A percentile compares a stretch with the other conserved stretches of the same genome.
Conservation (phyloP, 2,113 vertebrate genomes). For the Hydrolagus affinis region DNA sequence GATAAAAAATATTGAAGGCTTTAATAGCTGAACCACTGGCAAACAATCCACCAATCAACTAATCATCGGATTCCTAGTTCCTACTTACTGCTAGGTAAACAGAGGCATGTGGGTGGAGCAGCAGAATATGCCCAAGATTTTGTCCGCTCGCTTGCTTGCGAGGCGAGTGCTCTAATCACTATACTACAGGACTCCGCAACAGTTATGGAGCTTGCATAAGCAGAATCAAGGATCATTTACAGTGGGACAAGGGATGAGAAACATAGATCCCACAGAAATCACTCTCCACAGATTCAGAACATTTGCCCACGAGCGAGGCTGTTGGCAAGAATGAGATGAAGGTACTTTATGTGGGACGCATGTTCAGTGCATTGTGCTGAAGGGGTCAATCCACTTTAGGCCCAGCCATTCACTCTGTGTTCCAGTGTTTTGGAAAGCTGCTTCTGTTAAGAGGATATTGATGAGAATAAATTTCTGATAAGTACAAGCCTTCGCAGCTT, state of each 20-base stretch:
- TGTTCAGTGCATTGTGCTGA: slow-evolving; percentile 19
- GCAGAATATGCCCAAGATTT: too few relatives aligned
- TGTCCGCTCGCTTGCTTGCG: too few relatives aligned
- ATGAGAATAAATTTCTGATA: slow-evolving; percentile 31
- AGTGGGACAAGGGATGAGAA: neutral
- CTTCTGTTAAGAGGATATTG: slow-evolving; percentile 22
- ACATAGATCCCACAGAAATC: neutral
- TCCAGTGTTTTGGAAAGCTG: neutral
- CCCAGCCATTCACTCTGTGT: neutral
- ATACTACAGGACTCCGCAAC: too few relatives aligned
- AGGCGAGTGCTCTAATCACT: too few relatives aligned
- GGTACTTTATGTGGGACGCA: slow-evolving; percentile 23
- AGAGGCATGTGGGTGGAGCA: too few relatives aligned
- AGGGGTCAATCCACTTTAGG: slow-evolving; percentile 20
- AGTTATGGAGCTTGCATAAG: too few relatives aligned
- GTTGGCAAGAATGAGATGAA: too few relatives aligned
- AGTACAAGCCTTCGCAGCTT: slow-evolving; percentile 11
- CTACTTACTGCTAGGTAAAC: too few relatives aligned
- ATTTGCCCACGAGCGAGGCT: neutral
- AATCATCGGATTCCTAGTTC: too few relatives aligned
- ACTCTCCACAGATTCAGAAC: neutral
- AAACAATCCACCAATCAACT: too few relatives aligned
- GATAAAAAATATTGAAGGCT: too few relatives aligned
- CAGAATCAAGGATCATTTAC: neutral
- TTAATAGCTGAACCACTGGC: too few relatives aligned